Conservation (phyloP, 2,797 vertebrate genomes). For the Muscicapa striata region DNA sequence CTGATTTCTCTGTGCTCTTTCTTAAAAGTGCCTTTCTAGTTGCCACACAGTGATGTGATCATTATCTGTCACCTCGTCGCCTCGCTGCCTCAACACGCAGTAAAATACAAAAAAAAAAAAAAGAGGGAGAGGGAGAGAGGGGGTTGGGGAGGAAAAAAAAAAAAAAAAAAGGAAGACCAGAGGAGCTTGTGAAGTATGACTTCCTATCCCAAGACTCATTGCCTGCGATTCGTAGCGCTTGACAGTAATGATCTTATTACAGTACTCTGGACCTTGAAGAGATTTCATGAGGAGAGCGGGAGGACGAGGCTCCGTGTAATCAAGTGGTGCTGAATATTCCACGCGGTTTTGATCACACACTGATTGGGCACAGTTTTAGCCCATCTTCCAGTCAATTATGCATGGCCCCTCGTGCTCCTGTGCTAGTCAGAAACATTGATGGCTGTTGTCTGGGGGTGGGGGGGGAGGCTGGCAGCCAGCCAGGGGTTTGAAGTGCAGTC, state of each 20-base stretch:
- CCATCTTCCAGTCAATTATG: slow-evolving; percentile 85
- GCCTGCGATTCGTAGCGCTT: slow-evolving; percentile 80
- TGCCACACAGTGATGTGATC: slow-evolving; percentile 78
- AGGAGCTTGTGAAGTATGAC: slow-evolving; percentile 84
- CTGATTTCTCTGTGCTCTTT: slow-evolving; percentile 75
- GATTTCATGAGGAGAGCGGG: slow-evolving; percentile 80
- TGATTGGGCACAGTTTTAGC: slow-evolving; percentile 85
- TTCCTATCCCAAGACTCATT: slow-evolving; percentile 82
- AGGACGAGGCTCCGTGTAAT: slow-evolving; percentile 79
- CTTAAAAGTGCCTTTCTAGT: slow-evolving; percentile 82
- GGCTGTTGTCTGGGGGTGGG: slow-evolving; percentile 73
- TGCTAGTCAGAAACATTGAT: slow-evolving; percentile 73
- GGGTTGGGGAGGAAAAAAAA: not conserved
- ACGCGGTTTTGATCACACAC: slow-evolving; percentile 81
- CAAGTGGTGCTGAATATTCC: slow-evolving; percentile 82
- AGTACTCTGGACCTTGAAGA: slow-evolving; percentile 85
- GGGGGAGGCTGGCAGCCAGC: slow-evolving; percentile 74
- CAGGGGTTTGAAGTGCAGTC: slow-evolving; percentile 74
- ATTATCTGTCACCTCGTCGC: slow-evolving; percentile 78
- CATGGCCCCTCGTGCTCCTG: slow-evolving; percentile 78
- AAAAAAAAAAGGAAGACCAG: slow-evolving; percentile 38
- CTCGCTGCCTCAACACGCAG: slow-evolving; percentile 76
- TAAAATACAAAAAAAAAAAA: slow-evolving; percentile 67
- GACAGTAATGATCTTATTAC: slow-evolving; percentile 86
- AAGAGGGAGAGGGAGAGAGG: accelerated